Evolutionary conservation across 2,888 invertebrate species (phyloP).

Genomic region (Leptothorax acervorum): DNA sequence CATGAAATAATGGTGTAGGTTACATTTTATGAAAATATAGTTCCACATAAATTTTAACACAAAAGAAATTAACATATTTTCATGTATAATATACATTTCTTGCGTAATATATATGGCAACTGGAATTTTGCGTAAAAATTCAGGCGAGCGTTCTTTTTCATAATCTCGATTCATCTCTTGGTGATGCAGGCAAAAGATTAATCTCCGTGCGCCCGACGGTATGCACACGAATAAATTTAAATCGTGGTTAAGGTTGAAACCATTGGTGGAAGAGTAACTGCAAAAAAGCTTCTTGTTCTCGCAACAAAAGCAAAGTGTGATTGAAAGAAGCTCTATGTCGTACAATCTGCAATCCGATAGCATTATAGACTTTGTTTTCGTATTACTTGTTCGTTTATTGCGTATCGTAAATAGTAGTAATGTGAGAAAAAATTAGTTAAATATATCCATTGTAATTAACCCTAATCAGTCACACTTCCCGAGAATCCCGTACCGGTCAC

Average conservation of each 20-base stretch:
- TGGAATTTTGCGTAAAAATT: conserved; percentile 18
- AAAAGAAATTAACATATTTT: conserved; percentile 33
- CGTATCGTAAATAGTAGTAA: not conserved
- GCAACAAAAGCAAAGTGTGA: not conserved
- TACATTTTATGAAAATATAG: conserved; percentile 8
- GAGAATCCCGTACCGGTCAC: too few relatives aligned
- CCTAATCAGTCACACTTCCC: too few relatives aligned
- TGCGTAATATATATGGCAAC: not conserved
- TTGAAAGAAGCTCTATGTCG: not conserved
- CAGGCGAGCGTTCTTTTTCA: conserved; percentile 6
- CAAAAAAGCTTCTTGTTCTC: not conserved
- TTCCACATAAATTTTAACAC: conserved; percentile 13
- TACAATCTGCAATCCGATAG: not conserved
- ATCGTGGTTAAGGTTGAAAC: conserved; percentile 7
- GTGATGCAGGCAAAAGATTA: conserved; percentile 17
- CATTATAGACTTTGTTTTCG: not conserved
- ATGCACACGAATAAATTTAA: conserved; percentile 37
- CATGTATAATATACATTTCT: conserved; percentile 7
- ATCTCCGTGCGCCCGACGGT: not conserved
- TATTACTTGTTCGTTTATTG: not conserved
- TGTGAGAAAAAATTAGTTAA: not conserved
- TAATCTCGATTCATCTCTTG: conserved; percentile 36
- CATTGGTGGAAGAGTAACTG: not conserved
- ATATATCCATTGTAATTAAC: not conserved
- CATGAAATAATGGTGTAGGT: not conserved